Evolutionary conservation across 2,888 invertebrate genomes (phyloP).

Genomic region (Chaetogeoica ovagalla): DNA sequence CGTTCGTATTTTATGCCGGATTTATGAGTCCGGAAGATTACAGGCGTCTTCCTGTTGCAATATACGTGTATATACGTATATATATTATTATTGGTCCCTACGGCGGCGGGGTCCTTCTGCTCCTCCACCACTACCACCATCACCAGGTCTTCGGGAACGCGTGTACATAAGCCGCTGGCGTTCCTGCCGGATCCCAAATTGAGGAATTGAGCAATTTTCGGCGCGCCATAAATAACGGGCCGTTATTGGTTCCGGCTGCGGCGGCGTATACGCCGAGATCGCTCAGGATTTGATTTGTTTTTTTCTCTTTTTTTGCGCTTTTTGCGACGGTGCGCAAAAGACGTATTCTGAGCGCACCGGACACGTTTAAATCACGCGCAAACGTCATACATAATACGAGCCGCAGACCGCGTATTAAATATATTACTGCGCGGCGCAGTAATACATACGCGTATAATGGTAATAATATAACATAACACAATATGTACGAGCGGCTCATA

Average conservation of each 20-base stretch:
- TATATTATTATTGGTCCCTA: too few species aligned
- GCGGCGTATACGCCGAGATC: too few species aligned
- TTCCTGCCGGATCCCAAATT: conserved; percentile 22
- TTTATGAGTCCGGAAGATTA: conserved; percentile 37
- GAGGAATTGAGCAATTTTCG: conserved; percentile 23
- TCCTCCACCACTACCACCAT: background rate
- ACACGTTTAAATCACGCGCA: background rate
- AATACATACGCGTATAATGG: background rate
- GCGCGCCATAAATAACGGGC: conserved; percentile 22
- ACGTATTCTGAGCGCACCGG: background rate
- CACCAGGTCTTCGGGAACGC: background rate
- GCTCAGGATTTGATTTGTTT: too few species aligned
- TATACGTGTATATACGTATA: too few species aligned
- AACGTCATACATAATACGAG: too few species aligned
- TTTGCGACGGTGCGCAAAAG: too few species aligned
- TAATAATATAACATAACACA: background rate
- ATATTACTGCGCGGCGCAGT: too few species aligned
- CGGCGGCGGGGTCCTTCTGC: too few species aligned
- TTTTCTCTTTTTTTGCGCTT: background rate
- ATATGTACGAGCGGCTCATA: background rate
- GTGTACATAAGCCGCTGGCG: background rate
- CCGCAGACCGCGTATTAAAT: too few species aligned
- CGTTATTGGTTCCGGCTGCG: conserved; percentile 36
- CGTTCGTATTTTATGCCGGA: background rate
- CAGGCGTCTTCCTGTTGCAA: conserved; percentile 16